Percentiles rank a stretch among this genome's conserved stretches.
These are phyloP conservation scores for Acomys russatus DNA, from an alignment of 2,797 vertebrate species.

Conservation along the genomic window DNA sequence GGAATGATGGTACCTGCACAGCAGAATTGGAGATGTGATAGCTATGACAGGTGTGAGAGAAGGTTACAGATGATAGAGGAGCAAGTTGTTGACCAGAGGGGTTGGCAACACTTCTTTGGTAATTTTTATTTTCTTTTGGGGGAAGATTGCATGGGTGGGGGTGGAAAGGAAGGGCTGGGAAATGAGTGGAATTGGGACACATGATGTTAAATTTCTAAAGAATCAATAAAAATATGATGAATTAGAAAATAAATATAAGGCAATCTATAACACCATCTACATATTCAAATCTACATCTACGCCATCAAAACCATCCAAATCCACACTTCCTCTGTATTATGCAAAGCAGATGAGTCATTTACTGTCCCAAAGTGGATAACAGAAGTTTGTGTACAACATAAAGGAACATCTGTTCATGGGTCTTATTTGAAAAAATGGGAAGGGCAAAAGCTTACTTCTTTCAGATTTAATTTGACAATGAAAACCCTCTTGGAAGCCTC, in stretches of 20 bases:
- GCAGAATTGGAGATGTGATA: neutral
- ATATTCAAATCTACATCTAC: neutral
- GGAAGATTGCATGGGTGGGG: neutral
- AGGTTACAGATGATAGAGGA: neutral
- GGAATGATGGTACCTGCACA: neutral
- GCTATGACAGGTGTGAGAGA: neutral
- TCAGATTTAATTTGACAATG: conserved; percentile 72
- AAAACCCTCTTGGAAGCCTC: conserved; percentile 68
- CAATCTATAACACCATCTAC: neutral
- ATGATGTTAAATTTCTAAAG: neutral
- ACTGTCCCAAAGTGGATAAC: neutral
- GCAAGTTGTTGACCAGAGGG: neutral
- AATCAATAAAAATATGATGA: neutral
- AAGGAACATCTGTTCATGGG: conserved; percentile 62
- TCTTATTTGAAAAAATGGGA: conserved; percentile 30
- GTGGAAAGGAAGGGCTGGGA: neutral
- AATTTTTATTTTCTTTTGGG: neutral
- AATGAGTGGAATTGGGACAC: neutral
- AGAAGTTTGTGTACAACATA: conserved; percentile 48
- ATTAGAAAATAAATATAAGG: neutral
- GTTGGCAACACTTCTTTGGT: neutral
- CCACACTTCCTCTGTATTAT: conserved; percentile 41
- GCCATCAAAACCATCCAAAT: neutral
- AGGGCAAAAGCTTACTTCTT: conserved; percentile 58
- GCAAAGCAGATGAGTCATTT: neutral